These are phyloP conservation scores for Mythimna pallens DNA, from an alignment of 2,888 invertebrate genomes.

Conservation along the genomic window DNA sequence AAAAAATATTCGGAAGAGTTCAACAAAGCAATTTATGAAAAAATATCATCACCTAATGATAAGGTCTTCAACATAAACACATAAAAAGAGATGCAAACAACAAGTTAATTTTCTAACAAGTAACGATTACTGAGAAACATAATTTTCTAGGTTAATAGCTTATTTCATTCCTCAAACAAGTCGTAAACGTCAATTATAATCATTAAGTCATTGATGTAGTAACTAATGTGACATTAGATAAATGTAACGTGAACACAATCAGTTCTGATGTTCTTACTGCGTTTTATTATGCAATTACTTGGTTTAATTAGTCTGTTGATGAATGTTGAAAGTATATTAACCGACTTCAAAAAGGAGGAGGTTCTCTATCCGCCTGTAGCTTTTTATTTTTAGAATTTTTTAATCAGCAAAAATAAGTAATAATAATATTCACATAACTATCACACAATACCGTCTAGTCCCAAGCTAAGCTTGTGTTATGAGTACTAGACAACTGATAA, in stretches of 20 bases:
- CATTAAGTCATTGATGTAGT: conserved; percentile 15
- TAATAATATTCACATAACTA: too few relatives aligned
- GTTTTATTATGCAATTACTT: conserved; percentile 38
- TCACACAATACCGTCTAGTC: too few relatives aligned
- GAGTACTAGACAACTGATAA: too few relatives aligned
- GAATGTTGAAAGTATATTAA: conserved; percentile 29
- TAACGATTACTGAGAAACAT: conserved; percentile 23
- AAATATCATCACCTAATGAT: neutral
- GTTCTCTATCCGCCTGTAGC: too few relatives aligned
- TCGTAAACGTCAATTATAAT: conserved; percentile 50
- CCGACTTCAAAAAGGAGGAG: neutral
- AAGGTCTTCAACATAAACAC: neutral
- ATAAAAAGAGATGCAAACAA: neutral
- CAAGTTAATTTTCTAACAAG: conserved; percentile 18
- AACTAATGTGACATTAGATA: conserved; percentile 41
- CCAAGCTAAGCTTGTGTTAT: too few relatives aligned
- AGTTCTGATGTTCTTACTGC: conserved; percentile 1
- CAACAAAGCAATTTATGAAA: neutral
- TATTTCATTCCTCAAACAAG: conserved; percentile 32
- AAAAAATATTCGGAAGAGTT: too few relatives aligned
- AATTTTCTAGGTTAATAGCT: conserved; percentile 46
- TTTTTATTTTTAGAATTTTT: too few relatives aligned
- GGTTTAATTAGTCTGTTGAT: conserved; percentile 30
- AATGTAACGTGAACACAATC: conserved; percentile 20
- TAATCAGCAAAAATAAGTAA: too few relatives aligned